Evolutionary conservation across 2,797 vertebrate genomes (phyloP).

Genomic region (Gila robusta): DNA sequence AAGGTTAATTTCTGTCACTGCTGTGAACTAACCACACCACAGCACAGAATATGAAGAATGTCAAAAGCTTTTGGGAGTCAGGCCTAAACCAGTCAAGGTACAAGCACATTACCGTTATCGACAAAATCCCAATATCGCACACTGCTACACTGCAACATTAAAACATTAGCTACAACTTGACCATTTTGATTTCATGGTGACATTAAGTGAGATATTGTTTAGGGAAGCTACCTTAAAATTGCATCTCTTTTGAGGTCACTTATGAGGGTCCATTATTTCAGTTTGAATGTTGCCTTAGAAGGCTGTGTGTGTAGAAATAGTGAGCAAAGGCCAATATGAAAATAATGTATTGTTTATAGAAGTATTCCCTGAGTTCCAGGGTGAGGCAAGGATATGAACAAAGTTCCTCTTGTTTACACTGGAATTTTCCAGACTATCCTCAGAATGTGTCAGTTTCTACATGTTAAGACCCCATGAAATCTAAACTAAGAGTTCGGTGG

Average conservation of each 20-base stretch:
- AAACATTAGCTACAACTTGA: too few relatives aligned
- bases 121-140: background rate
- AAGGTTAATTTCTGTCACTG: background rate
- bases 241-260: background rate
- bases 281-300: background rate
- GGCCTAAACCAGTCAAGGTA: background rate
- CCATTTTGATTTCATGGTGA: background rate
- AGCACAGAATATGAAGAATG: background rate
- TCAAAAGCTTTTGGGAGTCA: background rate
- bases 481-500: background rate
- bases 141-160: background rate
- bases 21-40: background rate
- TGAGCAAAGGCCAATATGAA: background rate
- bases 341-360: constrained; percentile 25
- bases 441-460: background rate
- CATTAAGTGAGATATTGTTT: background rate
- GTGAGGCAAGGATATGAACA: constrained; percentile 28
- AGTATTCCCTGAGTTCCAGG: constrained; percentile 28
- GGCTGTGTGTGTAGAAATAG: background rate
- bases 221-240: background rate
- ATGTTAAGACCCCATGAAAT: background rate
- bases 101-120: background rate
- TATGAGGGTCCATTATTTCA: background rate
- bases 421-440: background rate
- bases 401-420: constrained; percentile 9